Base-by-base conservation (phyloP, 2,113 vertebrate species). In the Hiodon tergisus region DNA sequence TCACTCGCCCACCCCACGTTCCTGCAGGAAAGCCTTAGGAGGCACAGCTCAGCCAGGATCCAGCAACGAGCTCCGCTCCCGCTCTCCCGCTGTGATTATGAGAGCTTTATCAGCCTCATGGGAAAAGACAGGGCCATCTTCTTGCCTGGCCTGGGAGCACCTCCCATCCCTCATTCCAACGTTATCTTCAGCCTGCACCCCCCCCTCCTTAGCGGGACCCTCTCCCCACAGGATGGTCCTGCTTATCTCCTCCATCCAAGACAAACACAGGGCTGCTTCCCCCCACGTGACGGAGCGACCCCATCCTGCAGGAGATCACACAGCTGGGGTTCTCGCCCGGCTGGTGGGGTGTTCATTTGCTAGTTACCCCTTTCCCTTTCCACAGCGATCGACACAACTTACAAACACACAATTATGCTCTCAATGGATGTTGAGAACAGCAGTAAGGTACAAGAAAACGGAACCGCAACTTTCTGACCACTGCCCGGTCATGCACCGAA, bases 161-260 rank as follows among this genome's bases (percentile, higher is more conserved):
- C 46, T 14, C 63, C 17, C 48, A 5, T 16, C 67, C 46, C 67
- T 78, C 77, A 78, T 78, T 78, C 73, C 72, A 16, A 5, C 16
- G n/a, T 78, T 78, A 75, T 78, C 77, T 78, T 9, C 75, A 58
- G 6, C 59, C 50, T 62, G 17, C 72, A 76, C 47, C 66, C 76
- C 67, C 62, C 66, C 5, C 46, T 63, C 50, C 51, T 10, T 60
- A 65, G 50, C 7, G 10, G 70, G 70, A 58, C 16, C 59, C 48
- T 67, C 74, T 66, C 46, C 77, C 58, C 69, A 77, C 76, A 79
- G 70, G 77, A 73, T 70, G 75, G 48, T 47, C 59, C 55, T 76
- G 78, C 76, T 84, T 78, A 79, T 82, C 82, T 82, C 62, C 68
- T 62, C 73, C 68, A 77, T 76, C 80, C 78, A 73, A 76, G 17